Evolutionary conservation across 1,140 invertebrate species (phyloP).

Genomic region (Ylistrum balloti): DNA sequence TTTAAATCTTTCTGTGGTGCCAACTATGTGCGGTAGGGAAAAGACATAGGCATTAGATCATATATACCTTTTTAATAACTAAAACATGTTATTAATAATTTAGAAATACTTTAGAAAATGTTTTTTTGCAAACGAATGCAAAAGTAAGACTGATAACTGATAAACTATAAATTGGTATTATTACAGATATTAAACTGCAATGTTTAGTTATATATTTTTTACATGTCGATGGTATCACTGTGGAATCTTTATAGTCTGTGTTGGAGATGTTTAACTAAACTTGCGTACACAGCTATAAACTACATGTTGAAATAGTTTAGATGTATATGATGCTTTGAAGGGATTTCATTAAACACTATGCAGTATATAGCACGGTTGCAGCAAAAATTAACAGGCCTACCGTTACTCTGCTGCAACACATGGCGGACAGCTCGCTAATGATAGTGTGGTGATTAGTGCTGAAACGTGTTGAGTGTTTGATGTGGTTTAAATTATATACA

Average conservation of each 20-base stretch:
- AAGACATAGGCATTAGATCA: not conserved
- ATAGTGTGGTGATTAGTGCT: not conserved
- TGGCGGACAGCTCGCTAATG: not conserved
- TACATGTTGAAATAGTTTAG: not conserved
- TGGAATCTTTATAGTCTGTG: not conserved
- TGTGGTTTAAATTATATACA: not conserved
- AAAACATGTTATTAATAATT: not conserved
- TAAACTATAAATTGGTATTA: not conserved
- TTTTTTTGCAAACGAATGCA: not conserved
- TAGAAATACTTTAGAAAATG: not conserved
- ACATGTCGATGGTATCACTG: not conserved
- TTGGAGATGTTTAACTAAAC: not conserved
- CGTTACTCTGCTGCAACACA: not conserved
- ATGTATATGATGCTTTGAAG: constrained; percentile 24
- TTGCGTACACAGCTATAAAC: not conserved
- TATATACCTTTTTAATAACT: not conserved
- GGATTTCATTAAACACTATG: not conserved
- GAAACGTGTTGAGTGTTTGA: constrained; percentile 15
- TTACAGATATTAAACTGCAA: not conserved
- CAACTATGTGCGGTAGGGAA: not conserved
- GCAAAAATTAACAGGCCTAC: not conserved
- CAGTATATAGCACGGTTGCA: not conserved
- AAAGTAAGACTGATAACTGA: not conserved
- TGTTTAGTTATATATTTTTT: not conserved
- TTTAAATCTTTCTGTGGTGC: not conserved